Evolutionary conservation across 2,113 vertebrate genomes (phyloP), one percentile per base, ranked within the genome.

Genomic region (Zosterops lateralis): DNA sequence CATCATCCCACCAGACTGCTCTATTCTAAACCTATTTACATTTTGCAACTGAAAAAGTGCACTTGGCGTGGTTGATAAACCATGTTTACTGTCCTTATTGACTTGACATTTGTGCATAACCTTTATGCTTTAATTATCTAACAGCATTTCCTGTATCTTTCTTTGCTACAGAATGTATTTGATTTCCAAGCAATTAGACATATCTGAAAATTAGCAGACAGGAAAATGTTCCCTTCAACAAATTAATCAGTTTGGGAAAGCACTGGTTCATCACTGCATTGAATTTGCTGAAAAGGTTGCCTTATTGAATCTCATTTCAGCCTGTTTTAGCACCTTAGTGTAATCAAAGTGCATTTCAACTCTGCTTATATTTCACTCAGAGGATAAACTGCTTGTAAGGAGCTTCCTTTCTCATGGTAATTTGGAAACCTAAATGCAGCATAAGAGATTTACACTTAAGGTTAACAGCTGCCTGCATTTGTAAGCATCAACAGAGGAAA

Each of bases 51-150:
- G 94, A 93, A 97, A 97, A 96, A 96, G 83, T 71, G 75, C 91
- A 93, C 93, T 97, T 90, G 62, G 71, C 5, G 4, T 91, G 86
- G 81, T 87, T 97, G 97, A 97, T 97, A 97, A 97, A 96, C 84
- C 82, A 45, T 97, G 92, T 97, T 97, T 97, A 97, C 92, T 96
- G 83, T 96, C 91, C 95, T 90, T 92, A 97, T 97, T 97, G 96
- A 97, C 97, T 97, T 97, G 96, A 92, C 93, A 96, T 95, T 97
- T 97, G 85, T 96, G 71, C 84, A 90, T 97, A 97, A 96, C 97
- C 93, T 97, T 97, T 97, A 96, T 97, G 87, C 96, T 98, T 97
- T 97, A 97, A 97, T 98, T 97, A 97, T 96, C 91, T 92, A 87
- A 87, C 57, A 97, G 93, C 64, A 74, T 96, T 97, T 97, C 96